Percentiles rank a stretch among this genome's conserved stretches.
Evolutionary conservation across 2,113 vertebrate genomes (phyloP).

Genomic region (Miniopterus natalensis): DNA sequence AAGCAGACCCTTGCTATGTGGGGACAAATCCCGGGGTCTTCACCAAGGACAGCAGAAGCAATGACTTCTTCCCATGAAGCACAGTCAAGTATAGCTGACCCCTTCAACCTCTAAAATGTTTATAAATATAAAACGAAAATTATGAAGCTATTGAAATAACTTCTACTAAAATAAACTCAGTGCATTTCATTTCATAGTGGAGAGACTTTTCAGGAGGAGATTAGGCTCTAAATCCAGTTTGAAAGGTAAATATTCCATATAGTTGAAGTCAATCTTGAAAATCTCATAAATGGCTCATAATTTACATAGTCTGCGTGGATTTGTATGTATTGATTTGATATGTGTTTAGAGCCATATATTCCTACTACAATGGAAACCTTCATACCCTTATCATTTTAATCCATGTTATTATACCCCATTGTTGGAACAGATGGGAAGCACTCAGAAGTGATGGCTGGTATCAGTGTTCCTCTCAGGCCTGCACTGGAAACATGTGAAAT

Average conservation of each 20-base stretch:
- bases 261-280: conserved; percentile 45
- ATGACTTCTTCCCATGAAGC: not conserved
- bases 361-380: not conserved
- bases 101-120: not conserved
- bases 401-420: not conserved
- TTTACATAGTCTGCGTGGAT: not conserved
- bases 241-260: not conserved
- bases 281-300: not conserved
- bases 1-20: not conserved
- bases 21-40: conserved; percentile 1
- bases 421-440: not conserved
- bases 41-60: not conserved
- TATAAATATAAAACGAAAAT: conserved; percentile 44
- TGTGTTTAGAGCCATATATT: not conserved
- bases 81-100: not conserved
- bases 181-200: not conserved
- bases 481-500: not conserved
- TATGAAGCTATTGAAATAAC: not conserved
- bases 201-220: not conserved
- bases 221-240: conserved; percentile 2
- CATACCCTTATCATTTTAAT: not conserved
- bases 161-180: conserved; percentile 27
- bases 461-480: not conserved
- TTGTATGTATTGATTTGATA: not conserved
- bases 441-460: not conserved